Evolutionary conservation across 92 coral and sea anemone species (phyloP), one percentile per base, ranked within the genome.

Genomic region (Pocillopora meandrina): DNA sequence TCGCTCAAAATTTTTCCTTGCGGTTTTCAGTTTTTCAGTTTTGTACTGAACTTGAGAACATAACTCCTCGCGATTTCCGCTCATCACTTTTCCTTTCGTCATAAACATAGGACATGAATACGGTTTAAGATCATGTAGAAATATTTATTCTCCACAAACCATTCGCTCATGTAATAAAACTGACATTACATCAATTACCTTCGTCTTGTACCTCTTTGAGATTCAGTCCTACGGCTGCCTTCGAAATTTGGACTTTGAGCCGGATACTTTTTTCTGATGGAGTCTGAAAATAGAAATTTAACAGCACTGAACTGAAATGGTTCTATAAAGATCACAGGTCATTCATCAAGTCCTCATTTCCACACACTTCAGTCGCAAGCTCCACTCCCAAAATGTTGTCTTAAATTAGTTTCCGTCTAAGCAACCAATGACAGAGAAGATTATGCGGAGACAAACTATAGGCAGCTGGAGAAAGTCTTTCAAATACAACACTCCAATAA

Each of bases 391-490:
- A 62, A 42, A 60, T 42, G 8, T 72, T 82, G 71, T 72, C 63
- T 72, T 69, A 68, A 81, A 69, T 70, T 81, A 68, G 76, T 69
- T 70, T 70, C 77, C 66, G 67, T 36, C 70, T 58, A 70, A 71
- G 58, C 18, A 71, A 71, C 85, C 85, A 81, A 81, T 81, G 2
- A 81, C 34, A 81, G 18, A 58, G 33, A 2, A 70, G 75, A 72
- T 23, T 59, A 58, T 55, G 8, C 57, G 26, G 55, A 56, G 84
- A 5, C 65, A 68, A 65, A 31, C 31, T 21, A 26, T 59, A 52
- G n/a, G 66, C 85, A 81, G 77, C 77, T 81, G 76, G 52, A 69
- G 42, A 81, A 81, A 55, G 33, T 61, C 77, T n/a, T 81, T 81
- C 42, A 71, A 60, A 58, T n/a, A 58, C 49, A 61, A 65, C 63